Evolutionary conservation across 2,888 invertebrate species (phyloP).

Genomic region (Argyra leucocephala): DNA sequence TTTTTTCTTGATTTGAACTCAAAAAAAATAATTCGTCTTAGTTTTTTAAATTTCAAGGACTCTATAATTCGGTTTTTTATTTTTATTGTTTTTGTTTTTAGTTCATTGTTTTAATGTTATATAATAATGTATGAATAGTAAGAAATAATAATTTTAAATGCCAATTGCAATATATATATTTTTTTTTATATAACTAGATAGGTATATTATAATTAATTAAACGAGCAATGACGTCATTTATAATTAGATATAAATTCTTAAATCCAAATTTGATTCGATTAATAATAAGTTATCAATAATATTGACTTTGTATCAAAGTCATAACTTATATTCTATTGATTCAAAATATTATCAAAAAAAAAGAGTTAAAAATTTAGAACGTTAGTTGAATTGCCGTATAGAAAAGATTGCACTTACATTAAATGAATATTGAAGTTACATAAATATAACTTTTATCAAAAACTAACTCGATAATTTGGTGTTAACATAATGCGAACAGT

Average conservation of each 20-base stretch:
- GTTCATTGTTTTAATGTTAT: background rate
- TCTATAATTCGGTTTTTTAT: too few species aligned
- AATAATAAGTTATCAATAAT: background rate
- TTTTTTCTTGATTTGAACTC: background rate
- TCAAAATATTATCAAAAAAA: too few species aligned
- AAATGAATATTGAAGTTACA: too few species aligned
- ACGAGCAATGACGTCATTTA: background rate
- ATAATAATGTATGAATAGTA: background rate
- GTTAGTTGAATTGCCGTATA: too few species aligned
- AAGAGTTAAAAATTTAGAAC: too few species aligned
- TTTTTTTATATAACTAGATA: background rate
- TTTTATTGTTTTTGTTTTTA: too few species aligned
- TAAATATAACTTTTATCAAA: too few species aligned
- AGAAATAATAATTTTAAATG: background rate
- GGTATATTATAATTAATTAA: too few species aligned
- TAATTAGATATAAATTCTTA: background rate
- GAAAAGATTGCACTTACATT: too few species aligned
- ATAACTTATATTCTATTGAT: too few species aligned
- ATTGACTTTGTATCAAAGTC: constrained; percentile 1
- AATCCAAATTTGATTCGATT: background rate
- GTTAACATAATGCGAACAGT: too few species aligned
- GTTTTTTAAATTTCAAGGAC: background rate
- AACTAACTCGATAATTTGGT: too few species aligned
- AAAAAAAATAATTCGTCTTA: background rate
- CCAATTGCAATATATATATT: background rate